These are phyloP conservation scores for Dioctria rufipes DNA, from an alignment of 2,888 invertebrate species.

Conservation along the genomic window DNA sequence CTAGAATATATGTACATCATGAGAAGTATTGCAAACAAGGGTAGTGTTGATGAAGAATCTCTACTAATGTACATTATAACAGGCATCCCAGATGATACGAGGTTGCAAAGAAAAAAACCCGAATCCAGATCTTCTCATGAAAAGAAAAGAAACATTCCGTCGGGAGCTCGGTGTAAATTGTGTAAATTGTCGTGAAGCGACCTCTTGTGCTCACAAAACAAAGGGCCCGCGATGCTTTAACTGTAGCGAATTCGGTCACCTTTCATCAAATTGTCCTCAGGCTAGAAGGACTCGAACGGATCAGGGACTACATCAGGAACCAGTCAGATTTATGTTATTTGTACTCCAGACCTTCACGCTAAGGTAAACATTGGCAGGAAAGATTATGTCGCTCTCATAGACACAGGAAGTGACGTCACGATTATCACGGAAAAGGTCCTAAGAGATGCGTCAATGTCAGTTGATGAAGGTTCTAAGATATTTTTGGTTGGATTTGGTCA, in stretches of 20 bases:
- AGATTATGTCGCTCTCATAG: too few species aligned
- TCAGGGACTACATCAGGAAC: not conserved
- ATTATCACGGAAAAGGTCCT: not conserved
- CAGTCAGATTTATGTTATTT: not conserved
- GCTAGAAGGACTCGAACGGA: not conserved
- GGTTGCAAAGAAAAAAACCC: not conserved
- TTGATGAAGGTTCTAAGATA: too few species aligned
- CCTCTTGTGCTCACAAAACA: too few species aligned
- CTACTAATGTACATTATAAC: too few species aligned
- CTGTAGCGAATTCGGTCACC: slow-evolving; percentile 15
- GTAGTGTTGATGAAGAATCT: too few species aligned
- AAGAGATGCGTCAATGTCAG: not conserved
- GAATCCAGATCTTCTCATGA: not conserved
- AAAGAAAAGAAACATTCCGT: not conserved
- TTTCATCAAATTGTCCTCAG: slow-evolving; percentile 5
- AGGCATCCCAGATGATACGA: not conserved
- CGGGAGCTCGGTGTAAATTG: too few species aligned
- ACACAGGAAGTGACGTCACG: not conserved
- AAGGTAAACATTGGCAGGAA: not conserved
- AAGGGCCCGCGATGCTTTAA: not conserved
- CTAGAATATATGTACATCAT: too few species aligned
- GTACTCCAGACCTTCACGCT: not conserved
- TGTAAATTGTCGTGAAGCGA: too few species aligned
- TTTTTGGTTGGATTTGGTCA: too few species aligned
- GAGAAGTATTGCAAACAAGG: too few species aligned